Evolutionary conservation across 2,888 invertebrate species (phyloP), one percentile per base, ranked within the genome.

Genomic region (Chloromyia formosa): DNA sequence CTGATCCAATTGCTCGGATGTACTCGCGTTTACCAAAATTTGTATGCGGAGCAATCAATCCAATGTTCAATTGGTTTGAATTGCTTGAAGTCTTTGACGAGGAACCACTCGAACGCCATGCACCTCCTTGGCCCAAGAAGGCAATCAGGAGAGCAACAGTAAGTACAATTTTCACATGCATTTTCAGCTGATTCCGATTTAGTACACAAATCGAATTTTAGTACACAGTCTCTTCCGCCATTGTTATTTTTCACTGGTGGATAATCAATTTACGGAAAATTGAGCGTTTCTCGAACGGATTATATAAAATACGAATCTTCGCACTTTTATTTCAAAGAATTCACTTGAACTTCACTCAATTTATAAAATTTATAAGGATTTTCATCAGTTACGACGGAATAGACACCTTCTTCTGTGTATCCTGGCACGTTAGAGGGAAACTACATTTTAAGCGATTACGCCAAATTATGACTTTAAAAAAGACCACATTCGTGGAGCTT

Each of bases 1-100:
- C 91, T 73, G 86, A 88, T 82, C 89, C 89, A 79, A 92, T 90
- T 72, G 91, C 89, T 68, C 88, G 86, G 74, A 88, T 87, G 84
- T 92, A 93, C 80, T 91, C 91, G 5, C 92, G 87, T 77, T 88
- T 90, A 2, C 85, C 86, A 60, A 86, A 86, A 80, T 84, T 86
- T 66, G 86, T 86, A 77, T 85, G 86, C n/a, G 86, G 86, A 1
- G 85, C 85, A 76, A 85, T 85, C 20, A 85, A 80, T 16, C 86
- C 85, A 56, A 85, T 84, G 76, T 86, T 85, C 1, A 85, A 80
- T 76, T 85, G 83, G 75, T 85, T 78, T 35, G 27, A 49, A 45
- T 54, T 56, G 16, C 60, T 75, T 27, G 75, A 60, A 69, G 53
- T 66, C 23, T 66, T 74, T 16, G 68, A 35, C 9, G 73, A 73